Percentiles rank a stretch among this genome's conserved stretches.
phyloP scores from a whole-genome alignment of 1,140 invertebrate genomes.

The Dreissena rostriformis region DNA sequence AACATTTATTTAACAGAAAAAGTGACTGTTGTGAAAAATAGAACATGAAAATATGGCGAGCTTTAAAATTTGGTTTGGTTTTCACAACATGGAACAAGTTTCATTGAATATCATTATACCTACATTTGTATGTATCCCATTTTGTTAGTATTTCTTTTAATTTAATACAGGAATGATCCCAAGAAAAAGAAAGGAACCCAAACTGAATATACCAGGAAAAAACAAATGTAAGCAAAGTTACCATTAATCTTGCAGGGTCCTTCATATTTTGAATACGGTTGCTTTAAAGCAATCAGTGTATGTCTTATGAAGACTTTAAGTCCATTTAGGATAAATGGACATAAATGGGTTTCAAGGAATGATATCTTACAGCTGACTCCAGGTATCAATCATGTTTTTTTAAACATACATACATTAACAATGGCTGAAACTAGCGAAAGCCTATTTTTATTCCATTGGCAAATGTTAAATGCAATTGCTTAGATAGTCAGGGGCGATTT shows the following conservation, averaged over 20 bases:
- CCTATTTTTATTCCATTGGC: too few species aligned
- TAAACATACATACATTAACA: not conserved
- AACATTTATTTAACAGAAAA: not conserved
- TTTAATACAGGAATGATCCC: slow-evolving; percentile 30
- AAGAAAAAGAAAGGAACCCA: slow-evolving; percentile 63
- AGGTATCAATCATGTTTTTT: too few species aligned
- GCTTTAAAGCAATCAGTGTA: not conserved
- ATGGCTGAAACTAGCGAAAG: not conserved
- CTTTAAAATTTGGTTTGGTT: not conserved
- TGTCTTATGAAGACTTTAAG: not conserved
- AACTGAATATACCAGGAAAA: slow-evolving; percentile 67
- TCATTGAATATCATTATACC: not conserved
- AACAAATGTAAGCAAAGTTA: slow-evolving; percentile 71
- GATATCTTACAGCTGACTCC: too few species aligned
- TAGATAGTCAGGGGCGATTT: too few species aligned
- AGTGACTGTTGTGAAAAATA: not conserved
- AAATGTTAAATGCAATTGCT: too few species aligned
- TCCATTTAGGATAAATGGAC: not conserved
- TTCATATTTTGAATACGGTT: not conserved
- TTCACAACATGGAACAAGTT: not conserved
- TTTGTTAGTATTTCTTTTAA: not conserved
- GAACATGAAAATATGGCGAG: not conserved
- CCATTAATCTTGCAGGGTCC: not conserved
- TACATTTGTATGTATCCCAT: not conserved
- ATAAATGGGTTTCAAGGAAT: not conserved